Evolutionary conservation across 2,888 invertebrate species (phyloP), one percentile per base, ranked within the genome.

Genomic region (Salticus scenicus): DNA sequence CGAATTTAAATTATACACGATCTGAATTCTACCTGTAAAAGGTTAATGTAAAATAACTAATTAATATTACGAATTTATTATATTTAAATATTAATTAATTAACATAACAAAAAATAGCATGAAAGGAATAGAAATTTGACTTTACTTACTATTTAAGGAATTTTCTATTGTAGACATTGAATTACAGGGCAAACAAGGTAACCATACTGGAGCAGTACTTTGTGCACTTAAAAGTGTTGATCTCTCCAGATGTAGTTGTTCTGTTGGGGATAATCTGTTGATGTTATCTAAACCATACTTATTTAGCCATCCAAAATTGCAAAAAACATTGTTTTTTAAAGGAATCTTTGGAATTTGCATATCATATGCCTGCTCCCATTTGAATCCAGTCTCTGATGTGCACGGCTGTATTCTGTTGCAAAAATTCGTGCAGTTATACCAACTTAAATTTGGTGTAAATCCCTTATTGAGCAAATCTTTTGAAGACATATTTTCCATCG

Each of bases 111-210:
- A n/a, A n/a, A n/a, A n/a, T n/a, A n/a, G n/a, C n/a, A n/a, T n/a
- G n/a, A n/a, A n/a, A n/a, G n/a, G n/a, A n/a, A 37, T 37, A 37
- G 10, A 37, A 37, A 37, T 37, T 37, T 7, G 10, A 37, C 10
- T 4, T 10, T 12, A 57, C 57, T 57, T 57, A 57, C 57, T 57
- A 17, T 20, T 57, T 5, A 12, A 24, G 4, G 57, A 24, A 12
- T 5, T 24, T 20, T 57, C 57, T 24, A 57, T 24, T 24, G 24
- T 24, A 7, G 57, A 24, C 24, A 5, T 24, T 4, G 57, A 5
- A 57, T 57, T 57, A 17, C 57, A 57, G 12, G 57, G 57, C 24
- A 57, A 57, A 24, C 57, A 57, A 57, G 57, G 57, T 24, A 57
- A 24, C 57, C 57, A 57, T 24, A 57, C 2, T 1, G 57, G 57